Conservation (phyloP, 2,797 vertebrate species). For the Gobio occitaniae region DNA sequence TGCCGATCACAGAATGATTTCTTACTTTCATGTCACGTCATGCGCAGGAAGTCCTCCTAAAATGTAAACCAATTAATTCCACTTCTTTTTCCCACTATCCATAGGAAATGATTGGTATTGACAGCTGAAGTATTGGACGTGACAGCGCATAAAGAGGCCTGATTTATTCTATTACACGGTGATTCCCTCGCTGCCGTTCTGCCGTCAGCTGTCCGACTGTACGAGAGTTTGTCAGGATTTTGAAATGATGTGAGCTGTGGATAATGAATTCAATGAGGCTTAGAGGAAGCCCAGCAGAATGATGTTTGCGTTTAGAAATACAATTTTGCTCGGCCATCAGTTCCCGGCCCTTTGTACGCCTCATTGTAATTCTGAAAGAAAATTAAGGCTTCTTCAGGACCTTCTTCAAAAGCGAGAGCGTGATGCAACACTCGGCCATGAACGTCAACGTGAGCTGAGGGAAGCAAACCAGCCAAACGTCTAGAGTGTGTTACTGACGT, state of each 20-base stretch:
- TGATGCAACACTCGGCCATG: neutral
- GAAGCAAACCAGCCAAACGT: neutral
- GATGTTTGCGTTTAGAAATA: slow-evolving; percentile 53
- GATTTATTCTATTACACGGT: slow-evolving; percentile 71
- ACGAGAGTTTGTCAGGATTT: slow-evolving; percentile 49
- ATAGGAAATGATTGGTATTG: slow-evolving; percentile 42
- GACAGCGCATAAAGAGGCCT: slow-evolving; percentile 69
- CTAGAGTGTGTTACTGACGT: neutral
- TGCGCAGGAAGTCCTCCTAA: slow-evolving; percentile 29
- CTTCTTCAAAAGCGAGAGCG: neutral
- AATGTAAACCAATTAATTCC: slow-evolving; percentile 15
- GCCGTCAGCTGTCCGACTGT: slow-evolving; percentile 45
- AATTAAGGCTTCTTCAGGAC: neutral
- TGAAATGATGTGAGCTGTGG: slow-evolving; percentile 52
- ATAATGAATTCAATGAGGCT: slow-evolving; percentile 52
- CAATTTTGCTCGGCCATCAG: slow-evolving; percentile 1
- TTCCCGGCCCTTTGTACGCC: slow-evolving; percentile 11
- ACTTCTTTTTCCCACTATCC: slow-evolving; percentile 20
- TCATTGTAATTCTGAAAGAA: slow-evolving; percentile 2
- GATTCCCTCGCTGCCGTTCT: slow-evolving; percentile 58
- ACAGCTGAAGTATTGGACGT: slow-evolving; percentile 72
- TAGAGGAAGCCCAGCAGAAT: slow-evolving; percentile 59
- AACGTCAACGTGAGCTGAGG: neutral
- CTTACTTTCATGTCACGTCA: neutral
- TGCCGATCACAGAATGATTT: neutral